Percentiles rank a stretch among this genome's conserved stretches.
These are phyloP conservation scores for Nothobranchius furzeri DNA, from an alignment of 2,113 vertebrate species.

Conservation along the genomic window DNA sequence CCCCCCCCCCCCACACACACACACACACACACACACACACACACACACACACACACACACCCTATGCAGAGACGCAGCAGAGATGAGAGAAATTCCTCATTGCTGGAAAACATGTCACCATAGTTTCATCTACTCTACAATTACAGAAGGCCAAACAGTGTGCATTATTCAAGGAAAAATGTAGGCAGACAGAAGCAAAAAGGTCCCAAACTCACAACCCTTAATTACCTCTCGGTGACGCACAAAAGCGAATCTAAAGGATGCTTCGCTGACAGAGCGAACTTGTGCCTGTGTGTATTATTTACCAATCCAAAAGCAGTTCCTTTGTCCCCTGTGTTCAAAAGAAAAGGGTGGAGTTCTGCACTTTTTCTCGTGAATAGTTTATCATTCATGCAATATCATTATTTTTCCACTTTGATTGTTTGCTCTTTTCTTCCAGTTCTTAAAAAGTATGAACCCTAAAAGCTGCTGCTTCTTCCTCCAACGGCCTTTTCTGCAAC, in stretches of 20 bases:
- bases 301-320: slow-evolving; percentile 49
- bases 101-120: slow-evolving; percentile 54
- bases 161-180: slow-evolving; percentile 65
- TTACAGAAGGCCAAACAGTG: slow-evolving; percentile 59
- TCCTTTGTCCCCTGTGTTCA: slow-evolving; percentile 28
- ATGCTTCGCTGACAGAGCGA: slow-evolving; percentile 47
- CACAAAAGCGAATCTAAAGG: slow-evolving; percentile 55
- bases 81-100: slow-evolving; percentile 43
- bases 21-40: too few species aligned
- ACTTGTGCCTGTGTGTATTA: slow-evolving; percentile 50
- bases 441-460: slow-evolving; percentile 41
- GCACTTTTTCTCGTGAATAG: slow-evolving; percentile 9
- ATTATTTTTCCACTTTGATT: slow-evolving; percentile 30
- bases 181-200: slow-evolving; percentile 71
- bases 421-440: slow-evolving; percentile 11
- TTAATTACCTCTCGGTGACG: slow-evolving; percentile 80
- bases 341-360: slow-evolving; percentile 24
- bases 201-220: slow-evolving; percentile 69
- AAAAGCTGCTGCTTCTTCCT: slow-evolving; percentile 48
- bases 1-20: too few species aligned
- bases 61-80: slow-evolving; percentile 13
- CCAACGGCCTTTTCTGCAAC: slow-evolving; percentile 28
- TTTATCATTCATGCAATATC: slow-evolving; percentile 26
- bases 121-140: slow-evolving; percentile 64
- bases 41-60: not conserved